phyloP scores from a whole-genome alignment of 2,888 invertebrate species.

The Rhagophthalmus giganteus region DNA sequence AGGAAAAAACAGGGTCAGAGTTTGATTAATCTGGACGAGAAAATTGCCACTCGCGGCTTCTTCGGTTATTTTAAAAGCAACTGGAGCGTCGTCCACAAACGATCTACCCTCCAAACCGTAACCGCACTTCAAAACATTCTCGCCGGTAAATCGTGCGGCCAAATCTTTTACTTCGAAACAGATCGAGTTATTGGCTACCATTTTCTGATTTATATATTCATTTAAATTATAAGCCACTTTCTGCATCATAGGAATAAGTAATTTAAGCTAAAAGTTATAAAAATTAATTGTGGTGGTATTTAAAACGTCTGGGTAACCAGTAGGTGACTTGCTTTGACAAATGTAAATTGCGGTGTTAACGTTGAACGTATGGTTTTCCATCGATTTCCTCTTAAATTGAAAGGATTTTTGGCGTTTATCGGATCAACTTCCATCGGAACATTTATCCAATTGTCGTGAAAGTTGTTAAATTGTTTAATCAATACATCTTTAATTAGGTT shows the following conservation, averaged over 20 bases:
- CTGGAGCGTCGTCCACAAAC: slow-evolving; percentile 47
- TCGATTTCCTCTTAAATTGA: slow-evolving; percentile 53
- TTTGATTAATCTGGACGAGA: slow-evolving; percentile 29
- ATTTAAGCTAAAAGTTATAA: slow-evolving; percentile 52
- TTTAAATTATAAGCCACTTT: slow-evolving; percentile 53
- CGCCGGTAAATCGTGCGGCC: slow-evolving; percentile 50
- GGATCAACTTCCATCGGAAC: slow-evolving; percentile 54
- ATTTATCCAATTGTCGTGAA: slow-evolving; percentile 48
- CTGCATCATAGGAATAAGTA: slow-evolving; percentile 56
- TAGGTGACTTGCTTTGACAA: slow-evolving; percentile 47
- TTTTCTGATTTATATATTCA: slow-evolving; percentile 48
- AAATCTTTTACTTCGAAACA: slow-evolving; percentile 55
- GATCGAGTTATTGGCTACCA: slow-evolving; percentile 39
- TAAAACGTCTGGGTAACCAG: neutral
- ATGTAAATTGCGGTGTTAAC: slow-evolving; percentile 58
- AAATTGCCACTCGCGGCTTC: too few species aligned
- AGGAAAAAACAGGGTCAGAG: slow-evolving; percentile 35
- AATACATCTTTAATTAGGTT: slow-evolving; percentile 46
- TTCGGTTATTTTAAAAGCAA: slow-evolving; percentile 39
- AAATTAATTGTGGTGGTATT: too few species aligned
- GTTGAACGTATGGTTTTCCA: slow-evolving; percentile 58
- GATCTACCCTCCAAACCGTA: slow-evolving; percentile 52
- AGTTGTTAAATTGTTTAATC: slow-evolving; percentile 47
- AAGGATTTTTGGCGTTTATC: slow-evolving; percentile 55
- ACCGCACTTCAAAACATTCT: slow-evolving; percentile 54